Base-by-base conservation (phyloP, 2,888 invertebrate genomes). In the Tiphia femorata region DNA sequence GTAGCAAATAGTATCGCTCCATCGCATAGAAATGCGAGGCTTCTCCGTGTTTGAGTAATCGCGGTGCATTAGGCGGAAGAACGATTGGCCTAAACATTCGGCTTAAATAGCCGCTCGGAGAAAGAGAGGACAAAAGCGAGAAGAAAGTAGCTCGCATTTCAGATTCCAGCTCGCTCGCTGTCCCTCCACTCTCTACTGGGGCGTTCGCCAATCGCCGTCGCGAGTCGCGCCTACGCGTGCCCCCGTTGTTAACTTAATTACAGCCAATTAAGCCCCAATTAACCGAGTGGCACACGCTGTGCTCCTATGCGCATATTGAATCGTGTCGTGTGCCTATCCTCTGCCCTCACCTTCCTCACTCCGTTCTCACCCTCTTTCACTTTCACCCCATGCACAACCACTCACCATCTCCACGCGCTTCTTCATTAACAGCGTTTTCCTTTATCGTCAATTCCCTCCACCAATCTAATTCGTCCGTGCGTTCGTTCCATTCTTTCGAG, bases 241-340 rank as follows among this genome's bases (percentile, higher is more conserved):
- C 51, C 49, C 52, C 52, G 46, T 66, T 68, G 70, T 75, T 75
- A 76, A 79, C 73, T 79, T 73, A 77, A 81, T 80, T 79, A 79
- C 73, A 62, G 67, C 61, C 78, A 78, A 78, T 80, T 77, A 79
- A 77, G 74, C 69, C 69, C 63, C 78, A 76, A 80, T 80, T 79
- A 78, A 78, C 73, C 58, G 70, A 68, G 64, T 53, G 59, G 64
- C 69, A 65, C 61, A 70, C 59, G 47, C 58, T 8, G 51, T 19
- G n/a, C 47, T 38, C 49, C 42, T 48, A 20, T 38, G 41, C 46
- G 30, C 35, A 50, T 47, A 52, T 55, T 54, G 59, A 57, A 40
- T 42, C 46, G 47, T 29, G 56, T n/a, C 55, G 38, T 60, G 17
- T 20, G 21, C 30, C 49, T 21, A 12, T 29, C 41, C 54, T 41